Percentiles rank a stretch among this genome's conserved stretches.
Conservation (phyloP, 2,888 invertebrate species). For the Ethmia dodecea region DNA sequence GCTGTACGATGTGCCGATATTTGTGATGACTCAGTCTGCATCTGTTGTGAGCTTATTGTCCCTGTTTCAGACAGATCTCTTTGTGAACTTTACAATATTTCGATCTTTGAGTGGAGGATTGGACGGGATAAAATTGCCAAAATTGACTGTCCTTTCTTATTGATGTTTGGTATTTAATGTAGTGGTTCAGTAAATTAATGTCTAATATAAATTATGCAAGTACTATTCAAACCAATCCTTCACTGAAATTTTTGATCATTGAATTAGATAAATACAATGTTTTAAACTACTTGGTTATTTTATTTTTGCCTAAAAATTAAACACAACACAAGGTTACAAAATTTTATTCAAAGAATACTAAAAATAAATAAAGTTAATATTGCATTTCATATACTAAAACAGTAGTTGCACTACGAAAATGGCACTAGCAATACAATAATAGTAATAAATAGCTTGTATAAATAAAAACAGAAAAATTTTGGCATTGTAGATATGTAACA, state of each 20-base stretch:
- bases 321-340: slow-evolving; percentile 3
- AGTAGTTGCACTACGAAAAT: slow-evolving; percentile 61
- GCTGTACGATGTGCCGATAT: slow-evolving; percentile 28
- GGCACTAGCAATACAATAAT: slow-evolving; percentile 46
- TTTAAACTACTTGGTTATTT: slow-evolving; percentile 45
- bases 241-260: slow-evolving; percentile 57
- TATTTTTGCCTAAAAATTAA: slow-evolving; percentile 17
- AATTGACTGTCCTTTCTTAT: slow-evolving; percentile 24
- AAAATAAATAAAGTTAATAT: slow-evolving; percentile 26
- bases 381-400: slow-evolving; percentile 32
- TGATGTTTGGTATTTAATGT: slow-evolving; percentile 24
- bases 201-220: slow-evolving; percentile 23
- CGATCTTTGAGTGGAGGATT: slow-evolving; percentile 51
- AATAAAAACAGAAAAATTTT: slow-evolving; percentile 42
- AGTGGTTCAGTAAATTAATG: slow-evolving; percentile 23
- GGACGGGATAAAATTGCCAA: slow-evolving; percentile 30
- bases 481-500: slow-evolving; percentile 64
- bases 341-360: slow-evolving; percentile 8
- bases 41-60: slow-evolving; percentile 53
- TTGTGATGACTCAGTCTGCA: slow-evolving; percentile 22
- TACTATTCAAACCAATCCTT: slow-evolving; percentile 47
- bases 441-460: slow-evolving; percentile 37
- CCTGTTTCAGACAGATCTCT: slow-evolving; percentile 65
- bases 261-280: slow-evolving; percentile 64
- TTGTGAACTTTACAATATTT: slow-evolving; percentile 64